These are phyloP conservation scores for Poecilia velifera DNA, from an alignment of 2,797 vertebrate genomes.

Conservation along the genomic window DNA sequence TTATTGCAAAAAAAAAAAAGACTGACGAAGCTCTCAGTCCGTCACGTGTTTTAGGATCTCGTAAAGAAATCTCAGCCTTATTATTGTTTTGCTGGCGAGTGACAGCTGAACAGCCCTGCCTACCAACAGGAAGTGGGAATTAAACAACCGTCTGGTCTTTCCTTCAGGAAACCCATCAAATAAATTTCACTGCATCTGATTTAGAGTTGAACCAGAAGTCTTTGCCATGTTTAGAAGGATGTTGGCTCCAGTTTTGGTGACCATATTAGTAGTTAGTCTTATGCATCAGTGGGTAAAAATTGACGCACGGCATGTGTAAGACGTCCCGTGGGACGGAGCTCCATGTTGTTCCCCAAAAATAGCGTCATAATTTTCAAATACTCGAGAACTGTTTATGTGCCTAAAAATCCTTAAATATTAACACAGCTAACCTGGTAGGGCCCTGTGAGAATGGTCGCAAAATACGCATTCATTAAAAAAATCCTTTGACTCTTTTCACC, in stretches of 20 bases:
- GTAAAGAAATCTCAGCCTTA: neutral
- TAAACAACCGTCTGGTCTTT: neutral
- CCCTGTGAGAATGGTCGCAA: no score
- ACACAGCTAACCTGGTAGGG: neutral
- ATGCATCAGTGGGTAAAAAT: no score
- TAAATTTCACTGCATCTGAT: neutral
- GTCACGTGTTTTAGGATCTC: neutral
- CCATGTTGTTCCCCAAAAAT: neutral
- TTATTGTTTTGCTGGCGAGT: neutral
- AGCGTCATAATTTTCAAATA: no score
- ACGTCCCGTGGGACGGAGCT: no score
- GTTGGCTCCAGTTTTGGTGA: no score
- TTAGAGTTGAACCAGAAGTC: neutral
- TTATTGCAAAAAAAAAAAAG: slow-evolving; percentile 5
- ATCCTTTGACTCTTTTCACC: neutral
- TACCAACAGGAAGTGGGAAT: neutral
- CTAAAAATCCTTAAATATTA: neutral
- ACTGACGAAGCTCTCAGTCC: neutral
- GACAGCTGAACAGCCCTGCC: slow-evolving; percentile 2
- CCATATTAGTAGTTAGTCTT: no score
- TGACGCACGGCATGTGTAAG: no score
- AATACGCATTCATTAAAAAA: neutral
- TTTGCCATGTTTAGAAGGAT: neutral
- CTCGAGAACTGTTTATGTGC: no score
- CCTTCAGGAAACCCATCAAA: neutral